Evolutionary conservation across 2,113 vertebrate species (phyloP).

Genomic region (Cryptomyrus ogoouensis): DNA sequence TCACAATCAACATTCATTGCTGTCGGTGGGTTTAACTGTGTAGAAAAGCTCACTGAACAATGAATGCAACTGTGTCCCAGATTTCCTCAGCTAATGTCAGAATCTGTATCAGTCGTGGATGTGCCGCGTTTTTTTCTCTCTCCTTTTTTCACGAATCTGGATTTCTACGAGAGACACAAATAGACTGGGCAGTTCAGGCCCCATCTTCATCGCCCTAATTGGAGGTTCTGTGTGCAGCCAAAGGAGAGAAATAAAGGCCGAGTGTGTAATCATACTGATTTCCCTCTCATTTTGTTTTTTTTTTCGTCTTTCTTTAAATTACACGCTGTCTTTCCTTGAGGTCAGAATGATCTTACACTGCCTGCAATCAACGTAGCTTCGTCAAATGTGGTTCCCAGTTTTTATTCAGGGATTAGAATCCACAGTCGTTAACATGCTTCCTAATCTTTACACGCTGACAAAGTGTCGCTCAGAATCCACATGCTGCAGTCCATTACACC

Average conservation of each 20-base stretch:
- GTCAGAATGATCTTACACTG: conserved; percentile 26
- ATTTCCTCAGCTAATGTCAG: conserved; percentile 47
- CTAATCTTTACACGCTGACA: not conserved
- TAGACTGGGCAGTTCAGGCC: conserved; percentile 57
- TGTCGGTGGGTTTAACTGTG: conserved; percentile 98
- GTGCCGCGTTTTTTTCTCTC: conserved; percentile 46
- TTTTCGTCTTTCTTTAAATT: conserved; percentile 59
- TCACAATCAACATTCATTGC: conserved; percentile 99
- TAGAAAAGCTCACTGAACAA: conserved; percentile 98
- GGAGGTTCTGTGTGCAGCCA: conserved; percentile 62
- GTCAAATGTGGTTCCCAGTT: not conserved
- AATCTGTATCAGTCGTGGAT: conserved; percentile 43
- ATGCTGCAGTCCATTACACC: not conserved
- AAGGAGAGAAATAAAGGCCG: conserved; percentile 62
- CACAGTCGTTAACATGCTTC: not conserved
- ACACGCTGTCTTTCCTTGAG: conserved; percentile 45
- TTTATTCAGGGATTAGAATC: not conserved
- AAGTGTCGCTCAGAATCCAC: not conserved
- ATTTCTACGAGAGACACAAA: conserved; percentile 56
- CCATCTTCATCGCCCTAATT: conserved; percentile 62
- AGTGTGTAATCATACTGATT: conserved; percentile 71
- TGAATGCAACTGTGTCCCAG: conserved; percentile 99
- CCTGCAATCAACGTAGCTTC: not conserved
- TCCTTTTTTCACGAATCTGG: conserved; percentile 29
- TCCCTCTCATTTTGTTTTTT: conserved; percentile 63